Conservation (phyloP, 2,113 vertebrate species). For the Tragelaphus scriptus region DNA sequence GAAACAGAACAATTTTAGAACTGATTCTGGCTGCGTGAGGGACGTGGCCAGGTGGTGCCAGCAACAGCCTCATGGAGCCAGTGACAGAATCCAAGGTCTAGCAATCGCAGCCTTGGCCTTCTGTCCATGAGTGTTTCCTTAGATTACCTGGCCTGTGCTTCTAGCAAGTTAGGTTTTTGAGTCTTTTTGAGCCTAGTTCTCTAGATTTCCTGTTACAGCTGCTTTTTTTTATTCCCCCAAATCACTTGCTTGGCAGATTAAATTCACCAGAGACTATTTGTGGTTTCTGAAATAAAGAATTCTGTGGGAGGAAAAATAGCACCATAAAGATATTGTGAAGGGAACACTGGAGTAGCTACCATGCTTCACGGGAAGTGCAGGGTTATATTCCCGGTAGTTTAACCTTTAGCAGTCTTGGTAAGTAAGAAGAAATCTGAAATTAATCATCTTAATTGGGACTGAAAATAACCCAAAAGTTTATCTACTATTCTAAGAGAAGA, state of each 20-base stretch:
- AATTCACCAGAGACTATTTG: not conserved
- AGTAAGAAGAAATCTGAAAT: not conserved
- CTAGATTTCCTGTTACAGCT: not conserved
- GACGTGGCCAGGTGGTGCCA: not conserved
- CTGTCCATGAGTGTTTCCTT: not conserved
- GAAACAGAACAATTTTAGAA: not conserved
- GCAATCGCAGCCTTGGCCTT: not conserved
- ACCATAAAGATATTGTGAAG: not conserved
- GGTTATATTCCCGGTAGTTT: not conserved
- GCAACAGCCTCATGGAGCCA: not conserved
- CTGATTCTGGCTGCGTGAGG: not conserved
- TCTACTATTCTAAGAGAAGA: not conserved
- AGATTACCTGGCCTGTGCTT: not conserved
- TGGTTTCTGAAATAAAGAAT: conserved; percentile 12
- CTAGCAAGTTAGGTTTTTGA: not conserved
- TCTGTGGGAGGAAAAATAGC: not conserved
- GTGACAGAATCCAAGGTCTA: not conserved
- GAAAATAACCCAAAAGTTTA: not conserved
- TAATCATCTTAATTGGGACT: not conserved
- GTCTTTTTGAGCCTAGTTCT: not conserved
- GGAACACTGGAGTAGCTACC: not conserved
- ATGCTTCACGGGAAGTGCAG: not conserved
- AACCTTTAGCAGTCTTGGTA: not conserved
- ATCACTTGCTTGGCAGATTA: not conserved
- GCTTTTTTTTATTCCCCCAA: not conserved